A percentile compares a stretch with the other conserved stretches of the same genome.
phyloP scores from a whole-genome alignment of 2,113 vertebrate genomes.

The Genyomyrus donnyi region DNA sequence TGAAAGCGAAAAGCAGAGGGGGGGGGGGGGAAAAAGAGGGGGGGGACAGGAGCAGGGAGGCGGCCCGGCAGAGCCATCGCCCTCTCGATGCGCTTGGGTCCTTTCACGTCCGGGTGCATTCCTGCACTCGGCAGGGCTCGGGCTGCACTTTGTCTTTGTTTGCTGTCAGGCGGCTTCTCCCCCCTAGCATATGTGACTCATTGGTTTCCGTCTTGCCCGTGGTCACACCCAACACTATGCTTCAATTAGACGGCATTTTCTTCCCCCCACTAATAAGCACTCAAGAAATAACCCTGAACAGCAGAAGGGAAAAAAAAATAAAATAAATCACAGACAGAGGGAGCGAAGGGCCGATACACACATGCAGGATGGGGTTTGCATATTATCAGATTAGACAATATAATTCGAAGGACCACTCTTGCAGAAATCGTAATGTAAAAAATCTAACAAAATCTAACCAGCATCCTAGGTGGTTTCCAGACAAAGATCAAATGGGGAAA shows the following conservation, averaged over 20 bases:
- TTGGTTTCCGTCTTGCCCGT: not conserved
- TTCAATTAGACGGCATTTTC: conserved; percentile 2
- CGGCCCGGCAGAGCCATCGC: not conserved
- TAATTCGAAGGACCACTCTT: not conserved
- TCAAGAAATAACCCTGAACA: not conserved
- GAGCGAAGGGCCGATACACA: not conserved
- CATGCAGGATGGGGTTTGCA: not conserved
- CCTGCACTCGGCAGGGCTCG: not conserved
- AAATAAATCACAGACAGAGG: not conserved
- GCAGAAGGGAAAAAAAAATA: not conserved
- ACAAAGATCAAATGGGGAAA: not conserved
- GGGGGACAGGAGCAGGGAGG: not conserved
- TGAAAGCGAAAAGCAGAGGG: not conserved
- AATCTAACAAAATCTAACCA: not conserved
- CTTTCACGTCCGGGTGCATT: not conserved
- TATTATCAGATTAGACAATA: not conserved
- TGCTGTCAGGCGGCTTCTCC: not conserved
- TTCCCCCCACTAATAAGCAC: not conserved
- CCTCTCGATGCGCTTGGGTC: not conserved
- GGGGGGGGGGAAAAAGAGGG: not conserved
- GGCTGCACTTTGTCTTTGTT: not conserved
- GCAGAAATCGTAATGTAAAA: not conserved
- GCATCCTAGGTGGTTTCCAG: not conserved
- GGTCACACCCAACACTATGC: conserved; percentile 13
- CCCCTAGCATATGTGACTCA: not conserved